Evolutionary conservation across 1,140 invertebrate species (phyloP), one percentile per base, ranked within the genome.

Genomic region (Solenopsis fugax): DNA sequence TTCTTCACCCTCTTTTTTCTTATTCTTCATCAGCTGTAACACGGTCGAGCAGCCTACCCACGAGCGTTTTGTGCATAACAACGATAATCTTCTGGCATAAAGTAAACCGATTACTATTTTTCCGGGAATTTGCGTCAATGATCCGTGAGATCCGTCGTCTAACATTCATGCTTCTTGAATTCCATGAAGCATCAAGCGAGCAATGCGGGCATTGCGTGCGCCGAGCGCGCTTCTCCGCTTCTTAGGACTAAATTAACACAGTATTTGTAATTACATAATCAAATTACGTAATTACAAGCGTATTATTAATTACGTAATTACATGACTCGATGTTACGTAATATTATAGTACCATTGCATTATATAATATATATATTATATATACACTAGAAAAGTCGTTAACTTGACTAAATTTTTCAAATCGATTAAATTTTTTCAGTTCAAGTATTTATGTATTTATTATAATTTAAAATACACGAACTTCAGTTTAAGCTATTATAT

Each of bases 51-150:
- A 24, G 24, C 24, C 4, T 67, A 76, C 2, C 52, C 58, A 54
- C 29, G 71, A 58, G 41, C 34, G 21, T 48, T 78, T 78, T 64
- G 45, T 58, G 52, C 52, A 69, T 69, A 69, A 69, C 41, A 48
- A 80, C 50, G 41, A 87, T 81, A 81, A 67, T 88, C 37, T 82
- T 78, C n/a, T 73, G 65, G 50, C 58, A 73, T 88, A 87, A 82
- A 88, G 3, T 87, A 41, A 87, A 87, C 65, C 41, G 76, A 69
- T 50, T 60, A 34, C 48, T 76, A 21, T 48, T 34, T 76, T 16
- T 88, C 86, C 50, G n/a, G 41, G 76, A 88, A 88, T 52, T n/a
- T 52, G 24, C n/a, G 54, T 21, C 76, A 78, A 29, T 52, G 29
- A 76, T 64, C 37, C 41, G 34, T 75, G 54, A 37, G 54, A 29